phyloP scores from a whole-genome alignment of 1,140 invertebrate genomes.

The Conus betulinus region DNA sequence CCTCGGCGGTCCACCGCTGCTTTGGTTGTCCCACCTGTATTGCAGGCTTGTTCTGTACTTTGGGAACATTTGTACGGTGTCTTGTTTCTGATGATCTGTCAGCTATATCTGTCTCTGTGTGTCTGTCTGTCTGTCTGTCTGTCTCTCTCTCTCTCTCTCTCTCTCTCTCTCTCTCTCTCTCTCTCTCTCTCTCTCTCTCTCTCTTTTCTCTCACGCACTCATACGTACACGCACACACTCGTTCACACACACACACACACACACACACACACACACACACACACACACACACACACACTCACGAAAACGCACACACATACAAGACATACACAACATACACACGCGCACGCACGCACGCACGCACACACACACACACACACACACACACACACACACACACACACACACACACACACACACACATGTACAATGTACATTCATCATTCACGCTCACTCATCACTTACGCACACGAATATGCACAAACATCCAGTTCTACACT shows the following conservation, averaged over 20 bases:
- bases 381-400: slow-evolving; percentile 20
- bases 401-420: slow-evolving; percentile 22
- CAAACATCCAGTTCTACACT: neutral
- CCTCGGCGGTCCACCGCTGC: too few species aligned
- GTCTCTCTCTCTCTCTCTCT: neutral
- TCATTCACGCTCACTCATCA: neutral
- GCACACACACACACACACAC: slow-evolving; percentile 9
- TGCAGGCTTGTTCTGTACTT: too few species aligned
- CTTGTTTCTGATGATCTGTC: too few species aligned
- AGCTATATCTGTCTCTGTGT: neutral
- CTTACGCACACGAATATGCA: neutral
- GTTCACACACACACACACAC: neutral
- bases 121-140: neutral
- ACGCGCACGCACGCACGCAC: neutral
- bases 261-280: neutral
- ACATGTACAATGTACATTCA: neutral
- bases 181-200: slow-evolving; percentile 9
- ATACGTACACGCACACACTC: neutral
- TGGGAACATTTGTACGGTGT: too few species aligned
- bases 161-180: slow-evolving; percentile 1
- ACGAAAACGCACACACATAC: neutral
- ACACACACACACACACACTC: neutral
- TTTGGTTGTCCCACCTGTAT: too few species aligned
- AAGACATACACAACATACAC: neutral
- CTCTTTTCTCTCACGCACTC: neutral